Evolutionary conservation across 2,888 invertebrate genomes (phyloP).

Genomic region (Clepsis dumicolana): DNA sequence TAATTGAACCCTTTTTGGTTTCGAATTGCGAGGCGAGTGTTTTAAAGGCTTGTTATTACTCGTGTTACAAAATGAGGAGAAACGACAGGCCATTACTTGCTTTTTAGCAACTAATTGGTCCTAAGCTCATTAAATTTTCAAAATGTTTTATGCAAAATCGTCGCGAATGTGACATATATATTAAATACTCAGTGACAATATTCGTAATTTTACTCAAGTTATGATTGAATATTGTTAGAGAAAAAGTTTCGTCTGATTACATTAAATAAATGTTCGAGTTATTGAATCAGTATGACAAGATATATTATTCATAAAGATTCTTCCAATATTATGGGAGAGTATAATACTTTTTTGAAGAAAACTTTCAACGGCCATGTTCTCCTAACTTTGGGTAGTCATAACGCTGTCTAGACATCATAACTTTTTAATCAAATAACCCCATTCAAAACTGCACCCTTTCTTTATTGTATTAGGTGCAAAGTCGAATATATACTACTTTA

Average conservation of each 20-base stretch:
- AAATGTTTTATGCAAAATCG: too few relatives aligned
- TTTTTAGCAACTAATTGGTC: too few relatives aligned
- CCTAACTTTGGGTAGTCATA: constrained; percentile 17
- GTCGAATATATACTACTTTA: background rate
- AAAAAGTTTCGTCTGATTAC: too few relatives aligned
- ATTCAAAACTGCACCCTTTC: background rate
- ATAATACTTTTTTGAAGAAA: background rate
- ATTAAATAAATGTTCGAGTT: too few relatives aligned
- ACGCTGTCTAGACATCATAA: constrained; percentile 41
- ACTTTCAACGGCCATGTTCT: constrained; percentile 18
- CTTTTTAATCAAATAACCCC: constrained; percentile 16
- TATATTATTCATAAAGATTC: background rate
- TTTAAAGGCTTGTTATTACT: background rate
- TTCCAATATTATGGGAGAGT: background rate
- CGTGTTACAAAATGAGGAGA: background rate
- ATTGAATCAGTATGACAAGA: background rate
- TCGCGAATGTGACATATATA: too few relatives aligned
- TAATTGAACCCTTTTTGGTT: background rate
- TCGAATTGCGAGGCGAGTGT: background rate
- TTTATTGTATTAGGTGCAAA: background rate
- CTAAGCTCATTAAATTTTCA: too few relatives aligned
- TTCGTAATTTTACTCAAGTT: too few relatives aligned
- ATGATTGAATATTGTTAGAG: too few relatives aligned
- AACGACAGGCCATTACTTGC: background rate
- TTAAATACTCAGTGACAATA: too few relatives aligned